Conservation (phyloP, 92 coral and sea anemone species). For the Actinernus sp. region DNA sequence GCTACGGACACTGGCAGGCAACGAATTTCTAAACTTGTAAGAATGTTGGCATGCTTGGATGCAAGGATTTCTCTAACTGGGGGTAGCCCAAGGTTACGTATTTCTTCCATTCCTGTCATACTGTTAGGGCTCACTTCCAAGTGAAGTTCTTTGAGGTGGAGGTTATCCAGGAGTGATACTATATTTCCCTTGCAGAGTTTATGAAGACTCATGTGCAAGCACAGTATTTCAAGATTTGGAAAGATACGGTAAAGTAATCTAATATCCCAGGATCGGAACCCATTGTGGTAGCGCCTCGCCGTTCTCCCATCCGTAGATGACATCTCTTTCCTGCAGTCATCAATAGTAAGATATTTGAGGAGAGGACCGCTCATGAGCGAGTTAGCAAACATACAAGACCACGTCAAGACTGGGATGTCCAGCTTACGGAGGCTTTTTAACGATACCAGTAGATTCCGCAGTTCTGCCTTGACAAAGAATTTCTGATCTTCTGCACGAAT, state of each 20-base stretch:
- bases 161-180: slow-evolving; percentile 59
- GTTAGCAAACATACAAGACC: slow-evolving; percentile 72
- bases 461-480: slow-evolving; percentile 31
- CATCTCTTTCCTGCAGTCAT: slow-evolving; percentile 43
- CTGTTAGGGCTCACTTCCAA: slow-evolving; percentile 76
- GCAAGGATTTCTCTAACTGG: slow-evolving; percentile 56
- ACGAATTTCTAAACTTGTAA: slow-evolving; percentile 72
- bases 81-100: slow-evolving; percentile 8
- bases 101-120: slow-evolving; percentile 23
- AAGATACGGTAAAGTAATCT: slow-evolving; percentile 58
- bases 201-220: slow-evolving; percentile 52
- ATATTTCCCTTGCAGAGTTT: slow-evolving; percentile 62
- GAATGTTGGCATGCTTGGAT: slow-evolving; percentile 63
- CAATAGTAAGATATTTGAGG: slow-evolving; percentile 64
- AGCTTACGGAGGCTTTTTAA: slow-evolving; percentile 62
- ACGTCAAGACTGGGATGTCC: slow-evolving; percentile 64
- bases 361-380: slow-evolving; percentile 49
- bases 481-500: slow-evolving; percentile 77
- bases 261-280: slow-evolving; percentile 70
- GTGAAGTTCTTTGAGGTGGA: slow-evolving; percentile 65
- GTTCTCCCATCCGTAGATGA: background rate
- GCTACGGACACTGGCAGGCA: slow-evolving; percentile 53
- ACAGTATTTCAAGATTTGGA: slow-evolving; percentile 70
- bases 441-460: slow-evolving; percentile 48
- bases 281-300: slow-evolving; percentile 20